Evolutionary conservation across 2,113 vertebrate genomes (phyloP), one percentile per base, ranked within the genome.

Genomic region (Scytalopus superciliaris): DNA sequence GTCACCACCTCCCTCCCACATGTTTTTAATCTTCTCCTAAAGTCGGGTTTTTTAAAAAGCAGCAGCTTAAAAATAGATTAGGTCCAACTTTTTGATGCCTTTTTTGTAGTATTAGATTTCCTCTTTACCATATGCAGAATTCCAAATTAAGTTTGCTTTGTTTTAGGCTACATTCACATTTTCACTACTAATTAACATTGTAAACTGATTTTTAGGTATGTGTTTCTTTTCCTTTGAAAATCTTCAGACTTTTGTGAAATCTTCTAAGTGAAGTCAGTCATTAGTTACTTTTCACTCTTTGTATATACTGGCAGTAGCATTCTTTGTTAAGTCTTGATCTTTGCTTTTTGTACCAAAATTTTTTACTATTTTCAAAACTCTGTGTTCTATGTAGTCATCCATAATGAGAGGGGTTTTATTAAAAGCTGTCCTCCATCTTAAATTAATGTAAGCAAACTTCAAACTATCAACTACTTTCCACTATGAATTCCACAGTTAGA

Each of bases 21-120:
- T 96, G 94, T 95, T 97, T 94, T 95, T 89, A 94, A 96, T 96
- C 67, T 96, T 70, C 87, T 84, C 77, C 75, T 83, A 31, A 91
- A 94, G 66, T 11, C 45, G 47, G 7, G 6, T 7, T 3, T 85
- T 60, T 72, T 5, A n/a, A 91, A 90, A 94, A 86, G 73, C n/a
- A 78, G 25, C 19, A 85, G 59, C 47, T 66, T 93, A 87, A 85
- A 92, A 87, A 91, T 10, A 91, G 25, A 68, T 89, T 60, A 81
- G 24, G 15, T 86, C 18, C 28, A 87, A 94, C 18, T 52, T 82
- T 44, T 52, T 59, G 52, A 33, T 57, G 49, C 31, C 14, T 45
- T 64, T 88, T 59, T 44, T 42, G 30, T 37, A 74, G 21, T 49
- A 79, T 9, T 42, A 17, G 5, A 60, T 87, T 93, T 93, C 35